Evolutionary conservation across 2,113 vertebrate species (phyloP), one percentile per base, ranked within the genome.

Genomic region (Hemicordylus capensis): DNA sequence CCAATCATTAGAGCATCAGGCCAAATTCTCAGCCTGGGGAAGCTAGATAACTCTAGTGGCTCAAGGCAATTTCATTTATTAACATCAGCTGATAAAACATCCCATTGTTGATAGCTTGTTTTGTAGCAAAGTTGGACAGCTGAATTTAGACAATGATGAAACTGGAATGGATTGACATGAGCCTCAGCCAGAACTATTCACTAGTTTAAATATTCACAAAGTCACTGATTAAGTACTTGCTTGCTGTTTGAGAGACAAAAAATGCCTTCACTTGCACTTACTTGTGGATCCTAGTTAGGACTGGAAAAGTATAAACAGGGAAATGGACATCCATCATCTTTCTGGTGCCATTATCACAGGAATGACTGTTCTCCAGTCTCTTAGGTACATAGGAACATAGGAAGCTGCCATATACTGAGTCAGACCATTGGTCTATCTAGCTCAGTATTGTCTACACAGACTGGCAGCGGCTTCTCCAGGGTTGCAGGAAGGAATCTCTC

Each of bases 181-280:
- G 26, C 42, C 56, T 63, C 63, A 83, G 5, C 48, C 64, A 66
- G n/a, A 12, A 34, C 3, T 14, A 66, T 34, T 34, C 12, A 66
- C 64, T 66, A 10, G 12, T 10, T 66, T 14, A 34, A 34, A 66
- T 17, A 39, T 81, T 72, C 37, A 56, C 69, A 73, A 51, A 51
- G 12, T 42, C 22, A 48, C 31, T 85, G 44, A 66, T 8, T 72
- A 80, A 66, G 42, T 34, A 74, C 64, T 72, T 69, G 86, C n/a
- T 22, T 63, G n/a, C 51, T 72, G 7, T 76, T 83, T 66, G 28
- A 51, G 56, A 75, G 87, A 59, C 51, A 51, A 51, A 51, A 51
- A 8, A 6, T 80, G 72, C 11, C n/a, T 84, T 83, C 69, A 86
- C 85, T 39, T 85, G 80, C 83, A 48, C 64, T 89, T 76, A 89